A percentile compares a stretch with the other conserved stretches of the same genome.
Conservation (phyloP, 2,113 vertebrate genomes). For the Oncorhynchus keta region DNA sequence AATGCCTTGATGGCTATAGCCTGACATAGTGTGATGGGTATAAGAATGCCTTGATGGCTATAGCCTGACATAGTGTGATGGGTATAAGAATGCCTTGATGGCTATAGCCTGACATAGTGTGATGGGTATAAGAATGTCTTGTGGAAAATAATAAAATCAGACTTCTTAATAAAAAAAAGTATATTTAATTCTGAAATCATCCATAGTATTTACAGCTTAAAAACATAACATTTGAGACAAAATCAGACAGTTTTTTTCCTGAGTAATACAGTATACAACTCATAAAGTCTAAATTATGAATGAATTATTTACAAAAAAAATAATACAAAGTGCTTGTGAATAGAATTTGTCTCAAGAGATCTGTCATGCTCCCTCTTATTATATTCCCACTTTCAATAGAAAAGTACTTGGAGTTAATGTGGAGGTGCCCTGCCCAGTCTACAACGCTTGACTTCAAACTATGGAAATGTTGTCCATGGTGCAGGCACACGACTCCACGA, state of each 20-base stretch:
- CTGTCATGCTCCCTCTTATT: slow-evolving; percentile 7
- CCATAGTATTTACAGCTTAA: slow-evolving; percentile 65
- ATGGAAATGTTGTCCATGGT: slow-evolving; percentile 74
- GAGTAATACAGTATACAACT: slow-evolving; percentile 17
- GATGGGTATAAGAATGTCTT: background rate
- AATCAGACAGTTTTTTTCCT: slow-evolving; percentile 31
- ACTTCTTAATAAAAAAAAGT: slow-evolving; percentile 58
- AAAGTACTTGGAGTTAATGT: slow-evolving; percentile 62
- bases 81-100: no score
- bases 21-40: no score
- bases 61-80: no score
- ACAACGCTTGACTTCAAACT: slow-evolving; percentile 60
- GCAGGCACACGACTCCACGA: slow-evolving; percentile 83
- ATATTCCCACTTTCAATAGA: slow-evolving; percentile 56
- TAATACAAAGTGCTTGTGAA: slow-evolving; percentile 70
- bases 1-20: no score
- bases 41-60: no score
- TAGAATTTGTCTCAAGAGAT: background rate
- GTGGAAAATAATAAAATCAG: background rate
- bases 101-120: background rate
- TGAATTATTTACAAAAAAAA: slow-evolving; percentile 62
- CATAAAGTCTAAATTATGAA: slow-evolving; percentile 46
- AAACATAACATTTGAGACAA: slow-evolving; percentile 51
- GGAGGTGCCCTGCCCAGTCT: background rate
- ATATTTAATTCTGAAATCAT: slow-evolving; percentile 57